Base-by-base conservation (phyloP, 2,797 vertebrate species). In the Acanthurus leucopareius region DNA sequence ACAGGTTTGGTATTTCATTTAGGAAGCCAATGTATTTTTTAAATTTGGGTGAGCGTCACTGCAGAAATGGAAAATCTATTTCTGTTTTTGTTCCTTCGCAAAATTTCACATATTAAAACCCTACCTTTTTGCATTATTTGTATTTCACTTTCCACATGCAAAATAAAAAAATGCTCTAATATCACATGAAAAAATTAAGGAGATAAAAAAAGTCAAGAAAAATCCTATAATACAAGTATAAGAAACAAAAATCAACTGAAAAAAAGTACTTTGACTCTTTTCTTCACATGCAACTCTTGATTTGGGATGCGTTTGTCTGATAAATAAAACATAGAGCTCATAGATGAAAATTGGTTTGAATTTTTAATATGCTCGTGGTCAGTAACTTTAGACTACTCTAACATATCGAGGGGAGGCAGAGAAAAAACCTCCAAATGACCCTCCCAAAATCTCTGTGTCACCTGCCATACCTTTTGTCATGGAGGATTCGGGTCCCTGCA, bases 1-100 rank as follows among this genome's bases (percentile, higher is more conserved):
- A 86, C 86, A 85, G 87, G 86, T 86, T 86, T 77, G 86, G 78
- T 88, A 88, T 93, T 93, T 93, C 61, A 88, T 90, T 89, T 70
- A 54, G 62, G 79, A 78, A 75, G 56, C 69, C 73, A 52, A 7
- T 28, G 75, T 57, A 40, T 64, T 44, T 57, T 35, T 35, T 35
- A 35, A 35, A 35, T 35, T 35, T 7, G 32, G 32, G 6, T 35
- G 32, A 35, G 32, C 32, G 6, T 35, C 32, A 35, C 32, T 35
- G 32, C 32, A 35, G 32, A 35, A 35, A 35, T 35, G 1, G 32
- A 35, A 35, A 1, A 35, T 62, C 45, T 19, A 47, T 11, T 49
- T 19, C 15, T 17, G 7, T 19, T 49, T 49, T 49, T 19, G 17
- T 49, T 17, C 17, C 17, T 19, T 7, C 1, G 32, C 5, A 35